Base-by-base conservation (phyloP, 2,797 vertebrate genomes). In the Malurus splendens region DNA sequence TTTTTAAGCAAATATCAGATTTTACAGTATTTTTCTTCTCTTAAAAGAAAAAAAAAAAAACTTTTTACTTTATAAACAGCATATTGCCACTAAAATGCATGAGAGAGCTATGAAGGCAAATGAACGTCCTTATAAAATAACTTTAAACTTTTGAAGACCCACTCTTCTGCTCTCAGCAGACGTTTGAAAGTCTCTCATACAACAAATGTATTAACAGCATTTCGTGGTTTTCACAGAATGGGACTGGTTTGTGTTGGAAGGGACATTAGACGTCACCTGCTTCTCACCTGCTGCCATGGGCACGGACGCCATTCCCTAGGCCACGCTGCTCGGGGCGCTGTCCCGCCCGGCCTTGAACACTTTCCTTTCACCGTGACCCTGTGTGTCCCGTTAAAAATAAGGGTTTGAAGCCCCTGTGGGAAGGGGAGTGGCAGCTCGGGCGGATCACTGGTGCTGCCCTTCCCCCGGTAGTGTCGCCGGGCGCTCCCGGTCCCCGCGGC, bases 331-430 rank as follows among this genome's bases (percentile, higher is more conserved):
- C 28, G 30, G 27, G 10, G 17, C 14, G 16, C 28, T 19, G 4
- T 6, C n/a, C 28, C 18, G 3, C 9, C 14, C 7, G 2, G 1
- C 6, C 16, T 6, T 4, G 1, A 13, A 3, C 6, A 4, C 18
- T 3, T 1, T 1, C 13, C 38, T 8, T 1, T 2, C 24, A 5
- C 39, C 24, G 4, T 2, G 25, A 18, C 9, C 14, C 4, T 4
- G 1, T 0, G 3, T 2, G 0, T 14, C 22, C 20, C 1, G 2
- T 8, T 0, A 4, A 4, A 32, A 62, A 6, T 0, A 12, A 17
- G 18, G 1, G 14, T 6, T 8, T 2, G 2, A 20, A 15, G 4
- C 9, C 12, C 2, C 12, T 2, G 1, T 1, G 28, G 7, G 2
- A 23, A 5, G 32, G 7, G 5, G 4, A 9, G 12, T 0, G 18